These are phyloP conservation scores for Eugnorisma glareosa DNA, from an alignment of 2,888 invertebrate species.

Conservation along the genomic window DNA sequence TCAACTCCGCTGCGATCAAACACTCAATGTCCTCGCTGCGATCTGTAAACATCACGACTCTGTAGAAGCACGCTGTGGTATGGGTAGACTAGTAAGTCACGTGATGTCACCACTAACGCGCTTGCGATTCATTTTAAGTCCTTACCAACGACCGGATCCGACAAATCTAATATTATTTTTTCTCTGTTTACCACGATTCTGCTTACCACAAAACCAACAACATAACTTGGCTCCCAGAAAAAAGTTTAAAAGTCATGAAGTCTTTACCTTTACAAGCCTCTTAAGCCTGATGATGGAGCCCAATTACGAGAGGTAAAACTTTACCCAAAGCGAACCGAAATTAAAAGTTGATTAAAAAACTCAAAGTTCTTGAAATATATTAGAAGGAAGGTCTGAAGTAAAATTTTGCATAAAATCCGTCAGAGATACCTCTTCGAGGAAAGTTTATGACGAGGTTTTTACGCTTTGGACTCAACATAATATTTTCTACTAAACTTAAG, in stretches of 20 bases:
- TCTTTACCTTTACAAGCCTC: slow-evolving; percentile 45
- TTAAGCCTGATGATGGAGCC: slow-evolving; percentile 46
- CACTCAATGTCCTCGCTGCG: no score
- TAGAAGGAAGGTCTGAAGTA: slow-evolving; percentile 25
- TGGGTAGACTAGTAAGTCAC: no score
- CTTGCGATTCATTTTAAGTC: no score
- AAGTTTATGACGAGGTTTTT: slow-evolving; percentile 21
- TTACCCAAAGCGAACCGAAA: slow-evolving; percentile 50
- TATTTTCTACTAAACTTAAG: not conserved
- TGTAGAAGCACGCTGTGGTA: no score
- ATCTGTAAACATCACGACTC: no score
- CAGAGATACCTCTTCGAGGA: slow-evolving; percentile 24
- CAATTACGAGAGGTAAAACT: slow-evolving; percentile 52
- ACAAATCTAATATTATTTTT: not conserved
- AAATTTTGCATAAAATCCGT: slow-evolving; percentile 39
- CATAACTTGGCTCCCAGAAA: slow-evolving; percentile 10
- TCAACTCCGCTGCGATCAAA: no score
- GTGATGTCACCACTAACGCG: no score
- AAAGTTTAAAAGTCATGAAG: slow-evolving; percentile 37
- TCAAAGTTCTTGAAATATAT: slow-evolving; percentile 51
- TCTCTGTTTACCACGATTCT: not conserved
- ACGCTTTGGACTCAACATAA: not conserved
- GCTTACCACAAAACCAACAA: not conserved
- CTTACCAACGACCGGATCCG: no score
- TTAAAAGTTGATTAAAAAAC: slow-evolving; percentile 63